Base-by-base conservation (phyloP, 2,888 invertebrate species). In the Troilus luridus region DNA sequence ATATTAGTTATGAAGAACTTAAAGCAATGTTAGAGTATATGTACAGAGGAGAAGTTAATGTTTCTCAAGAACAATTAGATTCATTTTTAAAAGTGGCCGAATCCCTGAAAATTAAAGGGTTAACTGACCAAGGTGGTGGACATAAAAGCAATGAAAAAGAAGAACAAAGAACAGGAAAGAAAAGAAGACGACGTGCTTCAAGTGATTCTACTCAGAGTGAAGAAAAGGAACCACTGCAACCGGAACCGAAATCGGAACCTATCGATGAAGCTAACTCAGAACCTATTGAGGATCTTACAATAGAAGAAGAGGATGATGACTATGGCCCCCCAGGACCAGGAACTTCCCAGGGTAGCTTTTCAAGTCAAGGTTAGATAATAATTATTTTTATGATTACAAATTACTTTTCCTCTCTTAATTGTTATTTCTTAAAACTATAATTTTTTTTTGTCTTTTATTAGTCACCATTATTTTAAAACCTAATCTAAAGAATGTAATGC, bases 21-120 rank as follows among this genome's bases (percentile, higher is more conserved):
- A 96, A 97, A 95, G 97, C 98, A 92, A 97, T 98, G 97, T 97
- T 98, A 96, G 98, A 98, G 94, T 98, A 98, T 94, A 98, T 98
- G 98, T 98, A 98, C 94, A 96, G 97, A 93, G 98, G 98, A 92
- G 98, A 98, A 95, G 98, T 98, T 90, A 98, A 98, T 95, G 97
- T 98, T 94, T 97, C 97, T 93, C 98, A 98, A 95, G 98, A 98
- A 95, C 98, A 98, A 95, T 95, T 98, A 94, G 97, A 97, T 89
- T 97, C 98, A 41, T 95, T 98, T 89, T 88, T 92, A n/a, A 92
- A 92, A 90, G 92, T 91, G 7, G 92, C 92, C 6, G 91, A 92
- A 72, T 91, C 91, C 62, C 89, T 92, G n/a, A 88, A 92, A 81
- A 92, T 92, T n/a, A 92, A 92, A 91, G 92, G 92, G 19, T 85